These are phyloP conservation scores for Acromyrmex echinatior DNA, from an alignment of 1,140 invertebrate species.

Conservation along the genomic window DNA sequence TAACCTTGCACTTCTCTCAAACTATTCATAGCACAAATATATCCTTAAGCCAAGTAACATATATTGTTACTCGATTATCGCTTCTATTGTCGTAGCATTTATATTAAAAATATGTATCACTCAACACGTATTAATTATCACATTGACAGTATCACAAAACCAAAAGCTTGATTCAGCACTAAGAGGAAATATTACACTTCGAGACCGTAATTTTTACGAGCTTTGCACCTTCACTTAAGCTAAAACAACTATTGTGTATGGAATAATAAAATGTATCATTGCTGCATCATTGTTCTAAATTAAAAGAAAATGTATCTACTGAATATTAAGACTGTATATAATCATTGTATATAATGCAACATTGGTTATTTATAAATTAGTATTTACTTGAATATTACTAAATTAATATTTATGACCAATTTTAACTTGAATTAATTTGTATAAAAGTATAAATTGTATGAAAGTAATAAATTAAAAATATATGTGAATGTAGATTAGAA, in stretches of 20 bases:
- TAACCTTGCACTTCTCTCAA: conserved; percentile 27
- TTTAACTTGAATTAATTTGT: conserved; percentile 7
- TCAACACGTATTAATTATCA: conserved; percentile 46
- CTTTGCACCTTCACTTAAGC: conserved; percentile 35
- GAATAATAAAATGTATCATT: conserved; percentile 36
- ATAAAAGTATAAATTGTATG: neutral
- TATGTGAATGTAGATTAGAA: conserved; percentile 1
- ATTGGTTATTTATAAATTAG: neutral
- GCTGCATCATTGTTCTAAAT: conserved; percentile 31
- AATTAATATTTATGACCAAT: conserved; percentile 19
- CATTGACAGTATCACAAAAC: conserved; percentile 32
- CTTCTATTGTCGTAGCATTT: neutral
- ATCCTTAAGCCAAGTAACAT: conserved; percentile 36
- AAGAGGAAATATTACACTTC: conserved; percentile 12
- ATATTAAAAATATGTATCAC: conserved; percentile 36
- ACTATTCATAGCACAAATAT: conserved; percentile 44
- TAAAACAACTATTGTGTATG: conserved; percentile 20
- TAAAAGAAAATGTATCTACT: conserved; percentile 9
- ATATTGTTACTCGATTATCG: conserved; percentile 33
- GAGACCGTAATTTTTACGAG: neutral
- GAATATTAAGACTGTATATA: conserved; percentile 10
- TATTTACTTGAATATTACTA: conserved; percentile 17
- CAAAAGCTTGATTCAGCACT: conserved; percentile 20
- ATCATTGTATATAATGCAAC: conserved; percentile 23
- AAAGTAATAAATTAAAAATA: conserved; percentile 16